phyloP scores from a whole-genome alignment of 2,888 invertebrate species.

The Heliconius charithonia region DNA sequence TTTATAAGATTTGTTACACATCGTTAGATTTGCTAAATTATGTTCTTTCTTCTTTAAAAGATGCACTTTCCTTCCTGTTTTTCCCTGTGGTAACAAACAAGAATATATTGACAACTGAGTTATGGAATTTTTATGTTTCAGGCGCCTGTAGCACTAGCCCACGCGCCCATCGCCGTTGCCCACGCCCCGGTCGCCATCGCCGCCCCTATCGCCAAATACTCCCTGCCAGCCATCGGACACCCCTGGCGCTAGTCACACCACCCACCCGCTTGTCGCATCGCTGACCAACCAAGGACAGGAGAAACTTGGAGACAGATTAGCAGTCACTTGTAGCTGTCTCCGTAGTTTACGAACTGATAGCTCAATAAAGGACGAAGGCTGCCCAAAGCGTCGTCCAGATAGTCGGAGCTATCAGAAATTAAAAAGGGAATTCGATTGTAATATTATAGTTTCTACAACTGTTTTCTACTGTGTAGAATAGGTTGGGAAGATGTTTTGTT shows the following conservation, averaged over 20 bases:
- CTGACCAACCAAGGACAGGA: conserved; percentile 48
- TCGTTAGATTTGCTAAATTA: no score
- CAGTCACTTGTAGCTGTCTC: conserved; percentile 15
- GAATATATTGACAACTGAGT: no score
- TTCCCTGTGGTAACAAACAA: no score
- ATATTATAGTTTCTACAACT: conserved; percentile 45
- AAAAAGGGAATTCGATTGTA: conserved; percentile 30
- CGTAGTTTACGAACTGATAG: conserved; percentile 40
- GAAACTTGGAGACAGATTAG: conserved; percentile 31
- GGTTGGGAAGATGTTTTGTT: conserved; percentile 41
- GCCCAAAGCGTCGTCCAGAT: conserved; percentile 35
- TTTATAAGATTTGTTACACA: no score
- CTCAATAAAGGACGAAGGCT: conserved; percentile 36
- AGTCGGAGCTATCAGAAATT: conserved; percentile 26
- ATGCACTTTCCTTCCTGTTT: no score
- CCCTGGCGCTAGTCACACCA: conserved; percentile 69
- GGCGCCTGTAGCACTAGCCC: conserved; percentile 61
- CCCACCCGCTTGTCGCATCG: conserved; percentile 52
- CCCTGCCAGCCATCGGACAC: conserved; percentile 63
- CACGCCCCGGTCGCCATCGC: conserved; percentile 69
- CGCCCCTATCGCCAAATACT: conserved; percentile 65
- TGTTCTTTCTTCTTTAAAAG: neutral
- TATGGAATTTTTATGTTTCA: conserved; percentile 33
- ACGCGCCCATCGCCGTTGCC: conserved; percentile 60
- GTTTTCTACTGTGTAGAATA: conserved; percentile 48